Conservation (phyloP, 2,797 vertebrate species). For the Arremon brunneinucha region DNA sequence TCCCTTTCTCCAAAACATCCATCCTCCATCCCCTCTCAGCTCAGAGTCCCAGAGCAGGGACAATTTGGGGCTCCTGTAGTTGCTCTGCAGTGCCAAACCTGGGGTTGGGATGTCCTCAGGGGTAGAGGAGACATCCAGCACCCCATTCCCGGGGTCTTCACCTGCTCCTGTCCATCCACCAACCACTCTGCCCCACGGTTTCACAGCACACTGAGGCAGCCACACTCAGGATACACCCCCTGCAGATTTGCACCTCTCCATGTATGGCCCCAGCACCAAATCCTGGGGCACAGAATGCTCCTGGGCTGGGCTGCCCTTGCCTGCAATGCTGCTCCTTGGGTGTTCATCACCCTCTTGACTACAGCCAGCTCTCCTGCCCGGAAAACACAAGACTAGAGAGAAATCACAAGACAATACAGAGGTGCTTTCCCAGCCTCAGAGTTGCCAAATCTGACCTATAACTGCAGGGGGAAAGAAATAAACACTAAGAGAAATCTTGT, state of each 20-base stretch:
- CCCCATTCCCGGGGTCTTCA: accelerated
- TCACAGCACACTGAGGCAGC: too few species aligned
- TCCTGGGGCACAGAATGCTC: neutral
- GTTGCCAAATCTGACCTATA: neutral
- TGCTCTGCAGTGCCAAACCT: neutral
- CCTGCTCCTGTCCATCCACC: neutral
- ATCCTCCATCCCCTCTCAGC: neutral
- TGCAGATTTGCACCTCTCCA: neutral
- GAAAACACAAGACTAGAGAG: neutral
- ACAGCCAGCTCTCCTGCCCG: neutral
- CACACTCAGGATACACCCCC: neutral
- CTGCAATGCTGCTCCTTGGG: neutral
- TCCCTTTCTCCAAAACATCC: neutral
- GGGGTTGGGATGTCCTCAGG: neutral
- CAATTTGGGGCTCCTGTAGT: neutral
- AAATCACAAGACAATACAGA: neutral
- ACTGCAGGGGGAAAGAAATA: neutral
- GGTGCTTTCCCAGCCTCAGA: neutral
- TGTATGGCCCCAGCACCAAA: accelerated
- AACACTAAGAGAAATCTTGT: neutral
- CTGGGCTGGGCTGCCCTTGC: neutral
- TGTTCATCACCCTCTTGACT: neutral
- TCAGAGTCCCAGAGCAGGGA: accelerated
- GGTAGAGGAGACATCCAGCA: neutral
- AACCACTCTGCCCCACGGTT: neutral